Percentiles rank a stretch among this genome's conserved stretches.
These are phyloP conservation scores for Palythoa grandis DNA, from an alignment of 92 coral and sea anemone genomes.

Conservation along the genomic window DNA sequence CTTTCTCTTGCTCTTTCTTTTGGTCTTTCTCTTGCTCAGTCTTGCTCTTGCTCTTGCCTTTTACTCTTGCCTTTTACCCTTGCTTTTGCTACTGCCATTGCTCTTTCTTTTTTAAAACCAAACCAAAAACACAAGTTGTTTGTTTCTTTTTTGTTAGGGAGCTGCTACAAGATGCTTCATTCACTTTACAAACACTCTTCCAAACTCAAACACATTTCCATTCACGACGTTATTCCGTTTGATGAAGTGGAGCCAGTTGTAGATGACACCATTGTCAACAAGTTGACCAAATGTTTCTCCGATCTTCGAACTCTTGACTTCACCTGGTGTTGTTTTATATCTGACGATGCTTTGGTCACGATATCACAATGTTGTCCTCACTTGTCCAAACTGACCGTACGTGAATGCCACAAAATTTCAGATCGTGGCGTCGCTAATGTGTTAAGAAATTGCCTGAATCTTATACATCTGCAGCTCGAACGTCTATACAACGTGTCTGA, in stretches of 20 bases:
- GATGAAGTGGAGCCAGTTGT: constrained; percentile 75
- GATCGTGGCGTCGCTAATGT: constrained; percentile 81
- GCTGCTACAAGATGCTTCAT: constrained; percentile 59
- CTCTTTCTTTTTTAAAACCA: neutral
- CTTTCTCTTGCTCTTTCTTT: neutral
- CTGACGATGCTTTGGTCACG: constrained; percentile 71
- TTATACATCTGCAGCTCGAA: constrained; percentile 69
- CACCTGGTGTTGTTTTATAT: constrained; percentile 90
- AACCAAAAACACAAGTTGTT: neutral
- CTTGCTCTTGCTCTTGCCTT: neutral
- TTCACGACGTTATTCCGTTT: constrained; percentile 81
- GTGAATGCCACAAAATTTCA: constrained; percentile 87
- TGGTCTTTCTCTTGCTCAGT: neutral
- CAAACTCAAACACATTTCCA: constrained; percentile 59
- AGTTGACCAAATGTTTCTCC: constrained; percentile 70
- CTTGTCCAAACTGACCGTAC: constrained; percentile 64
- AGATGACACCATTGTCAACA: constrained; percentile 65
- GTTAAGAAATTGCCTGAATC: constrained; percentile 65
- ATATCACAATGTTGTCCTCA: constrained; percentile 64
- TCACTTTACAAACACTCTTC: constrained; percentile 49
- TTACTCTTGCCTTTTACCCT: neutral
- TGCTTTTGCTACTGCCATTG: neutral
- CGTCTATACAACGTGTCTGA: constrained; percentile 72
- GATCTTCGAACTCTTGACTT: constrained; percentile 64
- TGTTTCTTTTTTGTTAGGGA: constrained; percentile 16